Evolutionary conservation across 2,113 vertebrate genomes (phyloP).

Genomic region (Alligator mississippiensis): DNA sequence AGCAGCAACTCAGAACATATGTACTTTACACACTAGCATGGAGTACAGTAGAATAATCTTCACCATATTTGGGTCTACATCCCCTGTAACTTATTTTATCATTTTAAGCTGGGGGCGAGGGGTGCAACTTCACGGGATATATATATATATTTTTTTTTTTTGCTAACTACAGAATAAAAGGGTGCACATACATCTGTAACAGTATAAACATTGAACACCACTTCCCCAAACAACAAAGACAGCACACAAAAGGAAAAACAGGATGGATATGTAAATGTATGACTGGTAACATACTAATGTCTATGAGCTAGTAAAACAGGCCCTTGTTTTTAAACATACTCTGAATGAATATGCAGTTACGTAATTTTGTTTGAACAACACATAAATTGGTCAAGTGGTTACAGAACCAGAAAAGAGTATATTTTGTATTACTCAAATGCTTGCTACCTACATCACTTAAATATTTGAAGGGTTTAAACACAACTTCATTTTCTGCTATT

Average conservation of each 20-base stretch:
- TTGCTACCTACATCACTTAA: not conserved
- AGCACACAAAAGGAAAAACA: not conserved
- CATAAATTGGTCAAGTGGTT: not conserved
- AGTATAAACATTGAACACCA: not conserved
- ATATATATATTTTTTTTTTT: not conserved
- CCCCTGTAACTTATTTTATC: not conserved
- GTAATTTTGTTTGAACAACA: not conserved
- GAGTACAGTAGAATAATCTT: conserved; percentile 48
- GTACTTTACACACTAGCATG: conserved; percentile 35
- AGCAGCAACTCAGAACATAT: conserved; percentile 54
- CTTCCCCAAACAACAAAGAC: not conserved
- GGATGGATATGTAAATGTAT: accelerated
- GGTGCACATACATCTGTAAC: not conserved
- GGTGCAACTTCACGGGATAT: not conserved
- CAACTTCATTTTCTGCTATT: not conserved
- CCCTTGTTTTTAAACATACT: not conserved
- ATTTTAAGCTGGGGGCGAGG: not conserved
- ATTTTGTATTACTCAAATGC: not conserved
- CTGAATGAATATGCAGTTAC: not conserved
- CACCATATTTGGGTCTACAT: conserved; percentile 18
- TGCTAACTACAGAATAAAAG: not conserved
- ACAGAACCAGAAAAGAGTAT: not conserved
- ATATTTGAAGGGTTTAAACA: not conserved
- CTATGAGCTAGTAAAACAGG: not conserved
- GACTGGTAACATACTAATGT: not conserved